Evolutionary conservation across 2,113 vertebrate genomes (phyloP).

Genomic region (Odocoileus virginianus): DNA sequence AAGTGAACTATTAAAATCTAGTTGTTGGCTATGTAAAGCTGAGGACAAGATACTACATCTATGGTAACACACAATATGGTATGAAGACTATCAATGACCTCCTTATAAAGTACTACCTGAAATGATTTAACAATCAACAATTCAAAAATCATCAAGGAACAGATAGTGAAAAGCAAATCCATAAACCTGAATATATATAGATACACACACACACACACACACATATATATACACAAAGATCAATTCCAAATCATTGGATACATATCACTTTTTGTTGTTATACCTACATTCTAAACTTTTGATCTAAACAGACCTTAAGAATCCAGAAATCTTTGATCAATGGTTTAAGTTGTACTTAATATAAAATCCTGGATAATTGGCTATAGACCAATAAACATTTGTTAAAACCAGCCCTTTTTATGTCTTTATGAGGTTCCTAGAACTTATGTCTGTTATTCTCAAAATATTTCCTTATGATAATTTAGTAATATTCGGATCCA

Average conservation of each 20-base stretch:
- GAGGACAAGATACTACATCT: background rate
- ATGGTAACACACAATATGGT: background rate
- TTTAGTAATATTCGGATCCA: conserved; percentile 47
- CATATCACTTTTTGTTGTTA: background rate
- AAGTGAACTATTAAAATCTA: background rate
- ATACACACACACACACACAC: background rate
- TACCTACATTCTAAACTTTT: background rate
- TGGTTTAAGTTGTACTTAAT: background rate
- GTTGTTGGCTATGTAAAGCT: background rate
- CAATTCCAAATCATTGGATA: background rate
- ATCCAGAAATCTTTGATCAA: conserved; percentile 21
- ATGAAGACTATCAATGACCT: background rate
- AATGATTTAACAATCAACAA: background rate
- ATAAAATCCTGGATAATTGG: conserved; percentile 7
- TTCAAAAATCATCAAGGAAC: background rate
- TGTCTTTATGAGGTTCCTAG: conserved; percentile 6
- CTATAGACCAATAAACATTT: background rate
- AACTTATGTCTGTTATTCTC: conserved; percentile 53
- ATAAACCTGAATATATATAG: background rate
- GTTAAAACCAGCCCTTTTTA: conserved; percentile 9
- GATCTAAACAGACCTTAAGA: background rate
- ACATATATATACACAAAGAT: background rate
- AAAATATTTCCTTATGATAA: conserved; percentile 56
- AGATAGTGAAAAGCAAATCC: background rate
- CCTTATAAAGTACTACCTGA: background rate